Conservation (phyloP, 2,797 vertebrate genomes). For the Anguilla anguilla region DNA sequence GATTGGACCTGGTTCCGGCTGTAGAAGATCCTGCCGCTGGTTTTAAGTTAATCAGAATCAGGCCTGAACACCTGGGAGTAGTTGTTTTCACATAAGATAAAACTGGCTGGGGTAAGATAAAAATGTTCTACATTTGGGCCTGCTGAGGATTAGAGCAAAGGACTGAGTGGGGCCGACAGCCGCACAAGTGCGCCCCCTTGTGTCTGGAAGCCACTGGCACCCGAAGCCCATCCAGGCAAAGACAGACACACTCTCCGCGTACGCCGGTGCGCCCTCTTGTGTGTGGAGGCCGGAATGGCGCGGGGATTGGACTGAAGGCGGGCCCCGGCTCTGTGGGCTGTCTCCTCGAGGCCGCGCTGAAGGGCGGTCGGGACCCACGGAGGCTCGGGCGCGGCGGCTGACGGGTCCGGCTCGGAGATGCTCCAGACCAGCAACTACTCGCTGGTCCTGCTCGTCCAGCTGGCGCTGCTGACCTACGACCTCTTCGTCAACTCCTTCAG, state of each 20-base stretch:
- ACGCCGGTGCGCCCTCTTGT: neutral
- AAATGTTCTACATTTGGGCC: neutral
- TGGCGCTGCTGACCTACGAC: constrained; percentile 46
- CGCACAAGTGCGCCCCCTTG: neutral
- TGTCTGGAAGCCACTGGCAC: neutral
- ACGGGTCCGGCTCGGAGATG: constrained; percentile 70
- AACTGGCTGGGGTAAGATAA: neutral
- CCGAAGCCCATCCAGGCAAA: neutral
- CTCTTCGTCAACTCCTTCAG: constrained; percentile 90
- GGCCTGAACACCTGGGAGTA: neutral
- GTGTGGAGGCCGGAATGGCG: neutral
- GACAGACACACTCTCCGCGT: neutral
- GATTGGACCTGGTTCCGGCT: neutral
- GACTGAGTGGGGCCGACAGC: neutral
- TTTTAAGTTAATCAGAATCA: neutral
- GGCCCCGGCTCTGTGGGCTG: neutral
- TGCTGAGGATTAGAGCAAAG: neutral
- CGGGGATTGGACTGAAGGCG: neutral
- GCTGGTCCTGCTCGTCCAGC: constrained; percentile 90
- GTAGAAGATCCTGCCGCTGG: neutral
- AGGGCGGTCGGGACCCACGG: neutral
- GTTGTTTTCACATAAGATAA: neutral
- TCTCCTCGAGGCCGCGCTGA: neutral
- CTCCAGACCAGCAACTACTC: constrained; percentile 93
- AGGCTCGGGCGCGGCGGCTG: neutral